These are phyloP conservation scores for Trachelus stipa DNA, from an alignment of 2,888 invertebrate species.

Conservation along the genomic window DNA sequence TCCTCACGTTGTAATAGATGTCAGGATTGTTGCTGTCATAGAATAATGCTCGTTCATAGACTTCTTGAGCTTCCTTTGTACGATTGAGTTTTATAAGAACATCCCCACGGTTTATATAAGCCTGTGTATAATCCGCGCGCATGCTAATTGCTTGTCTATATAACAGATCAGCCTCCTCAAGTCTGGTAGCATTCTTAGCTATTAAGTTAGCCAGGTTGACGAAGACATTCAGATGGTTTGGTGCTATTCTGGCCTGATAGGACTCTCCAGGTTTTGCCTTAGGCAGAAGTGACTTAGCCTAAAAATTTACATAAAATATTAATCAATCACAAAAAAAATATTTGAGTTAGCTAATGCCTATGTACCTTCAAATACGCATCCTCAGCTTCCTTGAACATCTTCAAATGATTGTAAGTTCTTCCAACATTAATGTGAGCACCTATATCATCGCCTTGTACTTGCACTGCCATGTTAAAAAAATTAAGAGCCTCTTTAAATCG, in stretches of 20 bases:
- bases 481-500: slow-evolving; percentile 81
- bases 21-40: slow-evolving; percentile 95
- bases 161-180: slow-evolving; percentile 94
- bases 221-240: slow-evolving; percentile 95
- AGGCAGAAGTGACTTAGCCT: slow-evolving; percentile 88
- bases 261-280: slow-evolving; percentile 94
- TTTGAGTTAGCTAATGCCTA: slow-evolving; percentile 3
- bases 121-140: slow-evolving; percentile 95
- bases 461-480: slow-evolving; percentile 92
- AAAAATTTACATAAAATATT: slow-evolving; percentile 25
- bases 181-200: slow-evolving; percentile 88
- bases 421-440: slow-evolving; percentile 98
- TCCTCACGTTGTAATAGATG: slow-evolving; percentile 92
- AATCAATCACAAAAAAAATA: slow-evolving; percentile 11
- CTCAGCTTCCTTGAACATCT: slow-evolving; percentile 90
- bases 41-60: slow-evolving; percentile 91
- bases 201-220: slow-evolving; percentile 95
- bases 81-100: slow-evolving; percentile 94
- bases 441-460: slow-evolving; percentile 94
- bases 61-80: slow-evolving; percentile 93
- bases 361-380: slow-evolving; percentile 85
- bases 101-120: slow-evolving; percentile 97
- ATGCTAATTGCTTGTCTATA: slow-evolving; percentile 97
- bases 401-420: slow-evolving; percentile 91
- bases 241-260: slow-evolving; percentile 95